Evolutionary conservation across 2,113 vertebrate genomes (phyloP).

Genomic region (Coptodon rendalli): DNA sequence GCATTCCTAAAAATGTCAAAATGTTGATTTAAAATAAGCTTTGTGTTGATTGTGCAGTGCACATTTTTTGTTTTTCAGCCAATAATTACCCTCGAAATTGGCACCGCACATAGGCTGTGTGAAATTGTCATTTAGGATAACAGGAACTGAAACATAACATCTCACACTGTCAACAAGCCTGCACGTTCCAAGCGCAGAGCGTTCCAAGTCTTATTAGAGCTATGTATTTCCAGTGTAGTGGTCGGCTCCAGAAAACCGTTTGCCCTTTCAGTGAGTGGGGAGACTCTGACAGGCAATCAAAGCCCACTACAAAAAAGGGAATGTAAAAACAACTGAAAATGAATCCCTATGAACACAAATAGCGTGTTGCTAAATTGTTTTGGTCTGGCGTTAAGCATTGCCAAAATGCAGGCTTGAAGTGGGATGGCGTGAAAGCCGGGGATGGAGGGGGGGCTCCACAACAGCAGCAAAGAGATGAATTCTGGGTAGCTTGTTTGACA

Average conservation of each 20-base stretch:
- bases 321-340: conserved; percentile 57
- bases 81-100: neutral
- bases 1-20: neutral
- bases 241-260: conserved; percentile 8
- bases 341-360: conserved; percentile 47
- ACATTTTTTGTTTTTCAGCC: neutral
- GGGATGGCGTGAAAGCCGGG: conserved; percentile 31
- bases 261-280: conserved; percentile 7
- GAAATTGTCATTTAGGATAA: neutral
- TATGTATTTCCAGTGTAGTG: conserved; percentile 23
- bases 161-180: neutral
- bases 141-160: conserved; percentile 3
- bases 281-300: conserved; percentile 51
- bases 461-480: neutral
- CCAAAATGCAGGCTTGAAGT: conserved; percentile 48
- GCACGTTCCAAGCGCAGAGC: neutral
- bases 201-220: conserved; percentile 13
- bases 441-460: conserved; percentile 1
- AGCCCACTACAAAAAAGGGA: conserved; percentile 44
- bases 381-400: conserved; percentile 38
- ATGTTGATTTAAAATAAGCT: neutral
- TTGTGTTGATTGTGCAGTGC: neutral
- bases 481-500: conserved; percentile 8
- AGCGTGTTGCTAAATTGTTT: conserved; percentile 58
- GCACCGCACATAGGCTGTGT: neutral